Evolutionary conservation across 2,113 vertebrate species (phyloP).

Genomic region (Raphicerus campestris): DNA sequence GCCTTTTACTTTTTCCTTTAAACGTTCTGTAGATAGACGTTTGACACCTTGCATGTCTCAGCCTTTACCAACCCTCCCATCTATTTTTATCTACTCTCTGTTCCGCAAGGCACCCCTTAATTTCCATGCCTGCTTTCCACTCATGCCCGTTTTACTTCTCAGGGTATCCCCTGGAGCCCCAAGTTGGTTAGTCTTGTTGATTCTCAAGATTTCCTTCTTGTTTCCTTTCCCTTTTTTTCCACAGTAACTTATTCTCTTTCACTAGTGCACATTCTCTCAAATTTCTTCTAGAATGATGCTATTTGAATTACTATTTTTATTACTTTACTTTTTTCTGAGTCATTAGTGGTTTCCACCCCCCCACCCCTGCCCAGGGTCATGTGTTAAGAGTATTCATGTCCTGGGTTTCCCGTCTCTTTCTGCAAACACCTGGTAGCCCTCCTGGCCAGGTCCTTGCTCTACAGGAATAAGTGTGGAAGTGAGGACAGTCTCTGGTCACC

Average conservation of each 20-base stretch:
- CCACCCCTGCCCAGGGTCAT: not conserved
- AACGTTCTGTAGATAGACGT: too few relatives aligned
- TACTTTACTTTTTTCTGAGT: not conserved
- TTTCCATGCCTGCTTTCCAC: accelerated
- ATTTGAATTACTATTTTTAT: not conserved
- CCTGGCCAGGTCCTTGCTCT: accelerated
- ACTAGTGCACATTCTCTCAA: not conserved
- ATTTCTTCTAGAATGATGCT: not conserved
- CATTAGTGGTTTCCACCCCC: too few relatives aligned
- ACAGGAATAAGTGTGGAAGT: accelerated
- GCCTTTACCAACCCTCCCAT: accelerated
- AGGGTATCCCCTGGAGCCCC: accelerated
- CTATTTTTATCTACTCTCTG: accelerated
- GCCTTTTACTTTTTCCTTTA: not conserved
- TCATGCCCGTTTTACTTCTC: accelerated
- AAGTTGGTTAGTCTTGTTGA: accelerated
- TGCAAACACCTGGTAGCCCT: accelerated
- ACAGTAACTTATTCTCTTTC: accelerated
- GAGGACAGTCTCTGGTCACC: accelerated
- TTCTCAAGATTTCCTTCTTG: not conserved
- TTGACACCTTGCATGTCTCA: accelerated
- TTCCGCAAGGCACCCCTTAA: accelerated
- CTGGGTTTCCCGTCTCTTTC: not conserved
- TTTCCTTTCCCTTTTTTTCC: accelerated
- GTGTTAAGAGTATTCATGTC: accelerated